Base-by-base conservation (phyloP, 2,888 invertebrate species). In the Syritta pipiens region DNA sequence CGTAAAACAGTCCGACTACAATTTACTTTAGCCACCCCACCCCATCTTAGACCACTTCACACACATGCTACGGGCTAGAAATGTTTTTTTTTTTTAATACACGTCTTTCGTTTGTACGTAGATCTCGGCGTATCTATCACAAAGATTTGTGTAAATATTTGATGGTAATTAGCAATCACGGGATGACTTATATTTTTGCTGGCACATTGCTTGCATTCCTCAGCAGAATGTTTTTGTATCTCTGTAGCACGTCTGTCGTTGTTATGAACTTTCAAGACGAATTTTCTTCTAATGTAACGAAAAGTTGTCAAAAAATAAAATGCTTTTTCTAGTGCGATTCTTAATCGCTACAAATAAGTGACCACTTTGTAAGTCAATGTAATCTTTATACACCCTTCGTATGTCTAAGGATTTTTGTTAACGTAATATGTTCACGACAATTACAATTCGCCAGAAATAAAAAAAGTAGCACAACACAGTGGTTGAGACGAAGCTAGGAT, bases 111-210 rank as follows among this genome's bases (percentile, higher is more conserved):
- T 24, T 53, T 17, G 20, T 30, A 6, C 10, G 10, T 24, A 30
- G 46, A n/a, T 51, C 57, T 42, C 20, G 19, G n/a, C 35, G 46
- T 44, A 19, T 12, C 22, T 68, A 48, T 48, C 40, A 49, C 37
- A 24, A 48, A 53, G 60, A 75, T 69, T 76, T 68, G 60, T 55
- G 69, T 62, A 76, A 76, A 76, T 76, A 76, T 76, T 76, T 69
- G 51, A 63, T 35, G 63, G 69, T 76, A 69, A 76, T 76, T 69
- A 76, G 57, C 63, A 69, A 63, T 76, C 62, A 57, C 63, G 57
- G 51, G 57, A 69, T 76, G 49, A 76, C 35, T 69, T 76, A 51
- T 63, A 69, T 51, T 76, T 76, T 69, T 63, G 76, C 57, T 76
- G 63, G 76, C 76, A 63, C 62, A 76, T 69, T 69, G 40, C 49